Base-by-base conservation (phyloP, 2,797 vertebrate species). In the Sebastes glaucus region DNA sequence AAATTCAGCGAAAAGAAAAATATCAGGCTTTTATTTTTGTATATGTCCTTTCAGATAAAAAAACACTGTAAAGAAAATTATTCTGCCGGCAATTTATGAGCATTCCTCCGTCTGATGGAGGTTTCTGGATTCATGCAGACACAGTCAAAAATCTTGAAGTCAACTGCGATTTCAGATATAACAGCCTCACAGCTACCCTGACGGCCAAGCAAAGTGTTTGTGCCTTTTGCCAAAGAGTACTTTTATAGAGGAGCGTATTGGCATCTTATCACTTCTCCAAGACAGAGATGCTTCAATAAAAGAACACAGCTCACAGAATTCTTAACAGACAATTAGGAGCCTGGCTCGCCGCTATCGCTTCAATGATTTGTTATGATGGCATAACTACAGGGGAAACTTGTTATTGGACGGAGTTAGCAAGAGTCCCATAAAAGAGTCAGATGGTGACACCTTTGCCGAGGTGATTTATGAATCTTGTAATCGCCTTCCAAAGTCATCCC, bases 331-430 rank as follows among this genome's bases (percentile, higher is more conserved):
- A 95, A 95, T 95, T 93, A 95, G 93, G 90, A 94, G 93, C 78
- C 93, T 94, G 94, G 94, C 94, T 92, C 74, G 88, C 93, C 71
- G 77, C 93, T 90, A 82, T 92, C 78, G 92, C 94, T 94, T 94
- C 94, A 94, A 92, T 94, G 93, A 94, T 95, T 94, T 92, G 93
- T 89, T 94, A 83, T 89, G 94, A 95, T 96, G 95, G 95, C 94
- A 96, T 90, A 93, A 94, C 94, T 94, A 96, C 95, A 95, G 93
- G 95, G 94, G 91, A 95, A 96, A 95, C 94, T 95, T 94, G 95
- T 94, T 94, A 89, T 95, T 95, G 95, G 94, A 95, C 80, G 27
- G 80, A 93, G 91, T 95, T 94, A 92, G 94, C 92, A 94, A 92
- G 93, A 89, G 91, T 86, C 91, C 91, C 92, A 96, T 94, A 89